Base-by-base conservation (phyloP, 2,113 vertebrate species). In the Dissostichus mawsoni region DNA sequence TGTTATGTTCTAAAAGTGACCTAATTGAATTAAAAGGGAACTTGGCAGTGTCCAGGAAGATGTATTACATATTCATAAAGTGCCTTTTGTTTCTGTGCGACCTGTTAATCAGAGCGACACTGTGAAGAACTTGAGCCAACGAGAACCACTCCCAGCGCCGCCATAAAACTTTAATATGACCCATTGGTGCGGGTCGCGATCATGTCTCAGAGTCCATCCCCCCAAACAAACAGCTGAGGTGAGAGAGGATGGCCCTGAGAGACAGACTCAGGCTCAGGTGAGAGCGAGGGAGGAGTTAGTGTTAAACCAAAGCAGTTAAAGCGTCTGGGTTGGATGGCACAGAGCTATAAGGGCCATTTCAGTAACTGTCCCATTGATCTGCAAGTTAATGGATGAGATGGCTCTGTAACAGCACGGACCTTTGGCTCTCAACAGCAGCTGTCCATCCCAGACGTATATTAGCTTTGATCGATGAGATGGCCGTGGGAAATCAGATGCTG, bases 21-120 rank as follows among this genome's bases (percentile, higher is more conserved):
- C 90, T 92, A 65, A 94, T 95, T 93, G 80, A 88, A 94, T 94
- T 94, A 92, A 95, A 91, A 92, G 80, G 82, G 61, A 91, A 86
- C 72, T 90, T 94, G 90, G 91, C 93, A 87, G 66, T 61, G 61
- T 64, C 76, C 58, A 47, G n/a, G 55, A 58, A 65, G 44, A 83
- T 45, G 25, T 73, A 90, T 93, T 55, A 81, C 86, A 92, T 92
- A 89, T 93, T 93, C 86, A 94, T 90, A 87, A 89, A 87, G 71
- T 83, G 77, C 90, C 89, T 91, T 90, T 88, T 93, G 84, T 90
- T 89, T 91, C 89, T 23, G 29, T 69, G 81, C 41, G 50, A 86
- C 81, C 82, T 88, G 84, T 84, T 91, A 91, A 90, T 89, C 85
- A 84, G 65, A 78, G 79, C 53, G 3, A 63, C 65, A 57, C 66